These are phyloP conservation scores for Littorina saxatilis DNA, from an alignment of 1,140 invertebrate species.

Conservation along the genomic window DNA sequence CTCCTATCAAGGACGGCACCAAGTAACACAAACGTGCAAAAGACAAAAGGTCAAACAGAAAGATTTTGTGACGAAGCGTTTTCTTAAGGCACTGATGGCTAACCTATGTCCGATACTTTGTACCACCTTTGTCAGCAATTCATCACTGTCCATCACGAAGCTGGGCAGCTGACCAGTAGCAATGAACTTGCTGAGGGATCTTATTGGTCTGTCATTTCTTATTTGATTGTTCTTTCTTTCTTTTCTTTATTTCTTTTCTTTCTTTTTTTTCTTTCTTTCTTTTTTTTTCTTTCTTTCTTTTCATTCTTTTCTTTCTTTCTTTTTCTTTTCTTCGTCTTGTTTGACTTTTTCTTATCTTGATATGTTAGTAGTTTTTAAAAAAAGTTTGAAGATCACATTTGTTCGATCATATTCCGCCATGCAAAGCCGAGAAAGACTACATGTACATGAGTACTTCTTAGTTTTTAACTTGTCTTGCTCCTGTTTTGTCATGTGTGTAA, in stretches of 20 bases:
- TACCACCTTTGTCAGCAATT: neutral
- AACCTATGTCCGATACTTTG: neutral
- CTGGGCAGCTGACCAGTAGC: too few relatives aligned
- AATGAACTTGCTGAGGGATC: neutral
- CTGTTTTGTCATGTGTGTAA: too few relatives aligned
- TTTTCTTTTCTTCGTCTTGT: too few relatives aligned
- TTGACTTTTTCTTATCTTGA: neutral
- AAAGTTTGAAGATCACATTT: neutral
- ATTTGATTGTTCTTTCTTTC: neutral
- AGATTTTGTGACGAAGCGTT: neutral
- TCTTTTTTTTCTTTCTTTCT: neutral
- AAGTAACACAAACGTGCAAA: neutral
- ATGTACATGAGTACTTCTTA: neutral
- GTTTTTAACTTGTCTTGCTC: too few relatives aligned
- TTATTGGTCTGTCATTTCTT: neutral
- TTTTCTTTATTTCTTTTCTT: neutral
- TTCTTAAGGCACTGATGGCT: neutral
- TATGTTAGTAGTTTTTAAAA: neutral
- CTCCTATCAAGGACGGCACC: too few relatives aligned
- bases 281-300: neutral
- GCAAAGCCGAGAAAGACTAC: neutral
- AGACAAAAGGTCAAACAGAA: neutral
- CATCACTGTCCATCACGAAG: neutral
- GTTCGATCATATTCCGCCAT: neutral
- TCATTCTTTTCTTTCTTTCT: neutral